A percentile compares a stretch with the other conserved stretches of the same genome.
Conservation (phyloP, 92 coral and sea anemone genomes). For the Pocillopora meandrina region DNA sequence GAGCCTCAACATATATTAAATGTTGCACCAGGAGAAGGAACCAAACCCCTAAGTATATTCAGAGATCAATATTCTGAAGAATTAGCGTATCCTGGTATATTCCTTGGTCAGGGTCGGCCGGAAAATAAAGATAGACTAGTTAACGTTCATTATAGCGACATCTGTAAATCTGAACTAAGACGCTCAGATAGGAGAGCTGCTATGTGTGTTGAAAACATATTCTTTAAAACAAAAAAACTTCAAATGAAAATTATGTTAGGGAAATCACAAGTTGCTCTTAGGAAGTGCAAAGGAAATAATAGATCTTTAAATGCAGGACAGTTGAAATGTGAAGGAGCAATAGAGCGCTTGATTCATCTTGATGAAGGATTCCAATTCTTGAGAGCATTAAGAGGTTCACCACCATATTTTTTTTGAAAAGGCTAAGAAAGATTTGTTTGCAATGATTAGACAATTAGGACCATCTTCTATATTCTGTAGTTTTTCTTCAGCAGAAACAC, state of each 20-base stretch:
- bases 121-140: too few relatives aligned
- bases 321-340: constrained; percentile 24
- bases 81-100: not conserved
- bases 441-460: constrained; percentile 33
- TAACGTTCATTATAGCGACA: too few relatives aligned
- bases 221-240: constrained; percentile 44
- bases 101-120: too few relatives aligned
- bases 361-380: not conserved
- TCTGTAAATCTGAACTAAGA: constrained; percentile 33
- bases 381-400: constrained; percentile 38
- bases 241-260: constrained; percentile 36
- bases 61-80: too few relatives aligned
- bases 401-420: constrained; percentile 35
- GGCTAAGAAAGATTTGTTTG: constrained; percentile 6
- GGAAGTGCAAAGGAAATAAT: constrained; percentile 38
- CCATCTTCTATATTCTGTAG: constrained; percentile 22
- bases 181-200: constrained; percentile 7
- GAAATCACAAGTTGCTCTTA: constrained; percentile 29
- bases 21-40: too few relatives aligned
- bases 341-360: too few relatives aligned
- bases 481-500: not conserved
- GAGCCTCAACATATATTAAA: constrained; percentile 35
- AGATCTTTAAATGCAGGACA: constrained; percentile 31
- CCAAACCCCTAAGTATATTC: too few relatives aligned
- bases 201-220: constrained; percentile 21